phyloP scores from a whole-genome alignment of 2,888 invertebrate genomes.

The Tanytarsus gracilentus region DNA sequence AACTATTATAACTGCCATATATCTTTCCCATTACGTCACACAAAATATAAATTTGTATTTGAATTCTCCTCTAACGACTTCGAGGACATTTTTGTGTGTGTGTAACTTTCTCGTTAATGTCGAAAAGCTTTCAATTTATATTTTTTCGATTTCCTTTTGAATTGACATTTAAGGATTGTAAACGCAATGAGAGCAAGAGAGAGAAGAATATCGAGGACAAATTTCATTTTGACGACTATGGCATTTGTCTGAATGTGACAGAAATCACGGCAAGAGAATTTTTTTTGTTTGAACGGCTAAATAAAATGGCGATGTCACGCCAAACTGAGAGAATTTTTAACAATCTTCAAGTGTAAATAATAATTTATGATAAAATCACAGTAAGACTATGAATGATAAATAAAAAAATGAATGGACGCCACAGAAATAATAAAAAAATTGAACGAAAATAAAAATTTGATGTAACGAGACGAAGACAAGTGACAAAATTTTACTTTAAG shows the following conservation, averaged over 20 bases:
- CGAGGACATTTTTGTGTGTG: too few species aligned
- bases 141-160: too few species aligned
- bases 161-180: too few species aligned
- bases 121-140: too few species aligned
- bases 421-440: slow-evolving; percentile 24
- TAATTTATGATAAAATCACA: neutral
- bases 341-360: neutral
- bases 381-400: slow-evolving; percentile 8
- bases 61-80: too few species aligned
- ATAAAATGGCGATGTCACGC: slow-evolving; percentile 5
- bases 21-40: too few species aligned
- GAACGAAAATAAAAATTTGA: neutral
- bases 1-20: too few species aligned
- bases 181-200: too few species aligned
- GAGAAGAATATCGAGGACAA: neutral
- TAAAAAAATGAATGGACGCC: slow-evolving; percentile 27
- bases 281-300: neutral
- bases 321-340: neutral
- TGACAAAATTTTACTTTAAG: neutral
- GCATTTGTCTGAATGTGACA: slow-evolving; percentile 22
- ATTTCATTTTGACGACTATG: slow-evolving; percentile 20
- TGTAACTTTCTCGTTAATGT: too few species aligned
- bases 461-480: neutral
- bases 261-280: slow-evolving; percentile 3
- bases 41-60: too few species aligned